A percentile compares a stretch with the other conserved stretches of the same genome.
phyloP scores from a whole-genome alignment of 2,113 vertebrate genomes.

The Saguinus imperator region DNA sequence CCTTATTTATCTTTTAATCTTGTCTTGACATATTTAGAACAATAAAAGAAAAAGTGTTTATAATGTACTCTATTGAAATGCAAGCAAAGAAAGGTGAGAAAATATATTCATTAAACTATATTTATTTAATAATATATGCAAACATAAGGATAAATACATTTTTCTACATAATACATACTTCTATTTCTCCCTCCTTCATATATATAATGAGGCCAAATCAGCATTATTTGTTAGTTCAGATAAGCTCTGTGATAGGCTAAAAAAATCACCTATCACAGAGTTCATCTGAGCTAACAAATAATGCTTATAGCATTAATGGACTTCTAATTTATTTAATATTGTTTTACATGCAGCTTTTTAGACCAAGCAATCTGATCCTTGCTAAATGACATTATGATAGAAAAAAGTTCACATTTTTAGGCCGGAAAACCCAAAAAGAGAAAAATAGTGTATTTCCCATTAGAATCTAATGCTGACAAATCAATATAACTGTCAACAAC shows the following conservation, averaged over 20 bases:
- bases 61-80: not conserved
- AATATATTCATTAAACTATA: not conserved
- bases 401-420: not conserved
- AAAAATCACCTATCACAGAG: not conserved
- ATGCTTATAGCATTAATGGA: not conserved
- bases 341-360: slow-evolving; percentile 37
- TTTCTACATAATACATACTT: not conserved
- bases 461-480: not conserved
- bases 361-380: slow-evolving; percentile 13
- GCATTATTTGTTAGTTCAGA: no score
- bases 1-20: not conserved
- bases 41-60: not conserved
- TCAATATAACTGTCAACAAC: slow-evolving; percentile 46
- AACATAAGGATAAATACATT: not conserved
- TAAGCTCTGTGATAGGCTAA: no score
- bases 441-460: not conserved
- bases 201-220: not conserved
- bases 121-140: not conserved
- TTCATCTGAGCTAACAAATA: not conserved
- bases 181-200: not conserved
- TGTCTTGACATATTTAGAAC: not conserved
- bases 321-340: slow-evolving; percentile 4
- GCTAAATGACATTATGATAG: slow-evolving; percentile 14
- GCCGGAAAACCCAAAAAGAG: not conserved
- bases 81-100: not conserved